phyloP scores from a whole-genome alignment of 2,113 vertebrate genomes.

The Synchiropus splendidus region DNA sequence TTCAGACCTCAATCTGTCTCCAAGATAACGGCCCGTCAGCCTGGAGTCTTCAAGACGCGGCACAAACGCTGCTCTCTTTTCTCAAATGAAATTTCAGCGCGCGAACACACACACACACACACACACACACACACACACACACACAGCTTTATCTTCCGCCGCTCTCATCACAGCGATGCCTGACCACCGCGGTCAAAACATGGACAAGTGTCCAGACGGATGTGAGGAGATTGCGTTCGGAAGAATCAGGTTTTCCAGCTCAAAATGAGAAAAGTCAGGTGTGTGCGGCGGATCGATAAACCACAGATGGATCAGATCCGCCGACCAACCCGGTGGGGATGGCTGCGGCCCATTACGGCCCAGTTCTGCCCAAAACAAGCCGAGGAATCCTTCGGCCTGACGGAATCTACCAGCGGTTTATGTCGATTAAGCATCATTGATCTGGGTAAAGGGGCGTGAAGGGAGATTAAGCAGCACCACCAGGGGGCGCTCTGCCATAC shows the following conservation, averaged over 20 bases:
- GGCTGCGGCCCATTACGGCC: conserved; percentile 55
- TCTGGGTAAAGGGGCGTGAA: too few relatives aligned
- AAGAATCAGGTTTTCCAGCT: conserved; percentile 46
- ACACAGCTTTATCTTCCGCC: conserved; percentile 9
- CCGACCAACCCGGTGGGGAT: conserved; percentile 55
- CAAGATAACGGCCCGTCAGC: too few relatives aligned
- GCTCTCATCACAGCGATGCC: conserved; percentile 22
- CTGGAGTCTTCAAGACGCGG: neutral
- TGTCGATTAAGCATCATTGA: too few relatives aligned
- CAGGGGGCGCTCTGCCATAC: too few relatives aligned
- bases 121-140: too few relatives aligned
- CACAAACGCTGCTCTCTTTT: conserved; percentile 7
- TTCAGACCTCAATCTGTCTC: too few relatives aligned
- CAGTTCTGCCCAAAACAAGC: conserved; percentile 54
- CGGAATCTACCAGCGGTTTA: conserved; percentile 15
- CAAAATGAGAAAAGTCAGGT: conserved; percentile 46
- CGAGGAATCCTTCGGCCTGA: conserved; percentile 43
- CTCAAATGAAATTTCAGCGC: conserved; percentile 28
- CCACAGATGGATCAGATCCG: conserved; percentile 66
- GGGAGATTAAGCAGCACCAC: too few relatives aligned
- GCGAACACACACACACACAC: too few relatives aligned
- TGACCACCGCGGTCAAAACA: conserved; percentile 49
- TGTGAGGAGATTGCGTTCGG: conserved; percentile 47
- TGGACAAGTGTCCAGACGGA: conserved; percentile 40
- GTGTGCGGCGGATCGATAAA: conserved; percentile 65